Evolutionary conservation across 2,113 vertebrate genomes (phyloP), one percentile per base, ranked within the genome.

Genomic region (Campylomormyrus tamandua): DNA sequence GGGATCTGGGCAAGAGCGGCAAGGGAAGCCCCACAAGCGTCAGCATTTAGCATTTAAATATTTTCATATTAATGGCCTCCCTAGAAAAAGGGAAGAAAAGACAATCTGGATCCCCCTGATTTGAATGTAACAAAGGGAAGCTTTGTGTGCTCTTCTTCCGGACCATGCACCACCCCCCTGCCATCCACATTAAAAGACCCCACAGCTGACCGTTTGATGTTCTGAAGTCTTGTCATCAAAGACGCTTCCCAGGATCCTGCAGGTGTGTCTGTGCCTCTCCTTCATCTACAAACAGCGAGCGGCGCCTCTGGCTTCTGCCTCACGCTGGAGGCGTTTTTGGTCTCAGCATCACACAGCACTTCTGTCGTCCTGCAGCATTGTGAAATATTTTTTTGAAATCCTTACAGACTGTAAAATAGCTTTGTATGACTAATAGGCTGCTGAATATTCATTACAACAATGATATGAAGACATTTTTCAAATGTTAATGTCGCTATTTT

Each of bases 181-280:
- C 83, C 83, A n/a, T 49, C 42, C 21, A 85, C 42, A 85, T 85
- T 49, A 49, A 85, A 49, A 85, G 83, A 13, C 7, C 24, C 4
- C n/a, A 10, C 83, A 49, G 83, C 45, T 85, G 83, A 85, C 83
- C 42, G 42, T 85, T 85, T 85, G 42, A 85, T 85, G 45, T 49
- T 85, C 83, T 85, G 83, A 84, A 84, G 83, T 48, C 83, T 84
- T 84, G 83, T 27, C 83, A 85, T 85, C 83, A 85, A 85, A 85
- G 83, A 85, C 19, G 6, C 48, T 49, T 27, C 19, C 46, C 83
- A 48, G 83, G 35, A 49, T 8, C 24, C 42, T 46, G 83, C 83
- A 85, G 83, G 42, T 85, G 83, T 85, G 46, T 85, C 46, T 7
- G 5, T 80, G 15, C 46, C 83, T 49, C 46, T 24, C 83, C 42